Conservation (phyloP, 35 echinoderm and acorn worm species). For the Apostichopus parvimensis region DNA sequence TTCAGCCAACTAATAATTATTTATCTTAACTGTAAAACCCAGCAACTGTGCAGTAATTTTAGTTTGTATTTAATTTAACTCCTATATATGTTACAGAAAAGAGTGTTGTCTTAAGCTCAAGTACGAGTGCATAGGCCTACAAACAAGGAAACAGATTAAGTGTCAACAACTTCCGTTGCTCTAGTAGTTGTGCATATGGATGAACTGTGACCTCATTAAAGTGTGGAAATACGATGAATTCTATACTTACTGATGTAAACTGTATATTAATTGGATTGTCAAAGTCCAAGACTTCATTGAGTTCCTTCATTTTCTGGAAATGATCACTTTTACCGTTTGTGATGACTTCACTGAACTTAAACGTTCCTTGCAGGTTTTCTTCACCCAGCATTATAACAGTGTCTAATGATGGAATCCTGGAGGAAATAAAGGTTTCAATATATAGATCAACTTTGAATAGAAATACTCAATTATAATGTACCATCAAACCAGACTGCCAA, state of each 20-base stretch:
- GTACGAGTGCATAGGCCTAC: too few relatives aligned
- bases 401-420: conserved; percentile 37
- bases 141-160: too few relatives aligned
- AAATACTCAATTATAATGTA: background rate
- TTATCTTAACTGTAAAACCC: too few relatives aligned
- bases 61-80: too few relatives aligned
- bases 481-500: background rate
- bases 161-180: too few relatives aligned
- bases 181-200: too few relatives aligned
- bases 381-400: conserved; percentile 58
- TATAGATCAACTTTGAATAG: background rate
- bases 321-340: conserved; percentile 34
- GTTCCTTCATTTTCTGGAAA: conserved; percentile 16
- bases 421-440: background rate
- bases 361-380: conserved; percentile 30
- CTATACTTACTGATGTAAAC: conserved; percentile 40
- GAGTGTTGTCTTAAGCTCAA: too few relatives aligned
- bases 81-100: too few relatives aligned
- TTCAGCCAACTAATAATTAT: too few relatives aligned
- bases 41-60: too few relatives aligned
- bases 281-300: conserved; percentile 1
- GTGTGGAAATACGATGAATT: too few relatives aligned
- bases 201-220: too few relatives aligned
- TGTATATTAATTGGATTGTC: conserved; percentile 53
- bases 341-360: conserved; percentile 34